Percentiles rank a stretch among this genome's conserved stretches.
phyloP scores from a whole-genome alignment of 2,888 invertebrate species.

The Eristalinus aeneus region DNA sequence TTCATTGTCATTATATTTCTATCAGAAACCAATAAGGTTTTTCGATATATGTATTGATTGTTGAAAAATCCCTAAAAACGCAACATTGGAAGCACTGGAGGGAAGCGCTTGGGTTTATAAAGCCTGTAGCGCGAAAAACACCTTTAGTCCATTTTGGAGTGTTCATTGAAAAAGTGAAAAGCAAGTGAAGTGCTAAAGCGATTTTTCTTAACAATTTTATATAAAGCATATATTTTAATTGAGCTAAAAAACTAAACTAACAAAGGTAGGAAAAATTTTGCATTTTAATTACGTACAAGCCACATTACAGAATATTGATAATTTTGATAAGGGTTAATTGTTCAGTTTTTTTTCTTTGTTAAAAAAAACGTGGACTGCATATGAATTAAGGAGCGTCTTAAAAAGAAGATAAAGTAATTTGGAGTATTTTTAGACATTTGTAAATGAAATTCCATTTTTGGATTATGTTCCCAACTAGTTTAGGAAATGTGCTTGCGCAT shows the following conservation, averaged over 20 bases:
- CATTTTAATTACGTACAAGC: background rate
- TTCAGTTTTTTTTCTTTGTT: background rate
- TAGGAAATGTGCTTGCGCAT: background rate
- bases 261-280: conserved; percentile 30
- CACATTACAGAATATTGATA: background rate
- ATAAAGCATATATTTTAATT: conserved; percentile 20
- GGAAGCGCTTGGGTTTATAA: conserved; percentile 34
- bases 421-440: background rate
- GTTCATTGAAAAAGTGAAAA: conserved; percentile 26
- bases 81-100: conserved; percentile 7
- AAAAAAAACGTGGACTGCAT: background rate
- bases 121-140: conserved; percentile 7
- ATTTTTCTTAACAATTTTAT: conserved; percentile 46
- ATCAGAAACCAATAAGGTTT: too few relatives aligned
- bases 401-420: background rate
- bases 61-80: background rate
- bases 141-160: conserved; percentile 38
- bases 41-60: background rate
- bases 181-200: conserved; percentile 43
- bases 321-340: background rate
- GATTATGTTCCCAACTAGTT: background rate
- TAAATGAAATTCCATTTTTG: background rate
- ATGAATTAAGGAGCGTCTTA: background rate
- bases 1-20: too few relatives aligned
- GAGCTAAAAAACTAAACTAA: conserved; percentile 17